A percentile compares a stretch with the other conserved stretches of the same genome.
Evolutionary conservation across 2,113 vertebrate genomes (phyloP).

Genomic region (Hemiprocne comata): DNA sequence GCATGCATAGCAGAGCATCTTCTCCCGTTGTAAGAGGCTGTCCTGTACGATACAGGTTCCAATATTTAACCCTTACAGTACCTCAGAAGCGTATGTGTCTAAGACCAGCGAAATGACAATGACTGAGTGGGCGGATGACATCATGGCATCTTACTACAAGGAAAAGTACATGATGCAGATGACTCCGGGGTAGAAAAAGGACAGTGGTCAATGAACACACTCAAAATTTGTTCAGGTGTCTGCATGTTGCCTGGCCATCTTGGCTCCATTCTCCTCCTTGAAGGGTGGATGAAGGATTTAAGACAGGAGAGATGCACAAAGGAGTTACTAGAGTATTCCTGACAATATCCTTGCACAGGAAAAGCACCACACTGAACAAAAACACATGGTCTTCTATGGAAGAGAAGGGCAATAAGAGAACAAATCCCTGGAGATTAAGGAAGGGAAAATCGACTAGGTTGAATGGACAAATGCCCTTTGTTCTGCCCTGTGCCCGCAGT

Average conservation of each 20-base stretch:
- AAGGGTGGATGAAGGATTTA: background rate
- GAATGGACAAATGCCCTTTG: conserved; percentile 55
- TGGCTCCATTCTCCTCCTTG: background rate
- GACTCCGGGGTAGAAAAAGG: background rate
- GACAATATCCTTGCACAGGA: background rate
- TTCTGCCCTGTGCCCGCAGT: conserved; percentile 18
- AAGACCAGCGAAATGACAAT: background rate
- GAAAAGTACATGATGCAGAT: background rate
- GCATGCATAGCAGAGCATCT: conserved; percentile 56
- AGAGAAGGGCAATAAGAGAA: background rate
- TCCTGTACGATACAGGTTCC: background rate
- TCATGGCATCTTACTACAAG: background rate
- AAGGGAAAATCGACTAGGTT: conserved; percentile 33
- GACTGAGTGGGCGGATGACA: background rate
- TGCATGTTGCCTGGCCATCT: background rate
- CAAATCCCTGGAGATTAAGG: conserved; percentile 27
- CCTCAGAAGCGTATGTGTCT: background rate
- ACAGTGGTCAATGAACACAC: background rate
- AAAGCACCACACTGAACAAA: background rate
- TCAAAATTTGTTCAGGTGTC: background rate
- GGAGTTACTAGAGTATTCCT: background rate
- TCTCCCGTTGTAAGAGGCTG: background rate
- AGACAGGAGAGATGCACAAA: background rate
- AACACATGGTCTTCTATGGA: background rate
- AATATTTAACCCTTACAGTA: conserved; percentile 15